phyloP scores from a whole-genome alignment of 2,113 vertebrate species.

The Dolichallabes microphthalmus region DNA sequence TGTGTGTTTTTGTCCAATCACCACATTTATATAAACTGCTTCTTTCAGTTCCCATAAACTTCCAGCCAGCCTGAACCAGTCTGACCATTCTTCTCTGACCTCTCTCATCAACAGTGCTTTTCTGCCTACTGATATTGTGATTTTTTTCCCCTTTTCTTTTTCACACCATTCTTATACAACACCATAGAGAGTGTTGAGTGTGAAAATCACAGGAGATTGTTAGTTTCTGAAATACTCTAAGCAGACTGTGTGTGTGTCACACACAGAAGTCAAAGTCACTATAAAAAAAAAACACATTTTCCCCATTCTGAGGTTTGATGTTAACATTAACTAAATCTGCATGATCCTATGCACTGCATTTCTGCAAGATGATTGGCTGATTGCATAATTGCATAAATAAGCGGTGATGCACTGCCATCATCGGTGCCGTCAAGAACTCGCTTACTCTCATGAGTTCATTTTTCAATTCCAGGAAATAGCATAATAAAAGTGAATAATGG shows the following conservation, averaged over 20 bases:
- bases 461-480: neutral
- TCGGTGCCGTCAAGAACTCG: neutral
- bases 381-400: neutral
- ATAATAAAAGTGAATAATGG: neutral
- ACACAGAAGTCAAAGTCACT: neutral
- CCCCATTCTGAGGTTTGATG: neutral
- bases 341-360: neutral
- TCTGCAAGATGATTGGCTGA: neutral
- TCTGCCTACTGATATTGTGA: neutral
- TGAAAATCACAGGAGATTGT: slow-evolving; percentile 8
- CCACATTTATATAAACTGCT: neutral
- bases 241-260: neutral
- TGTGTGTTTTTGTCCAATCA: neutral
- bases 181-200: neutral
- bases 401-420: neutral
- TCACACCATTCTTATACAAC: neutral
- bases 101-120: neutral
- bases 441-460: neutral
- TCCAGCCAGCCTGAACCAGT: neutral
- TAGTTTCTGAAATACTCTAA: neutral
- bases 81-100: neutral
- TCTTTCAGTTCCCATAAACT: neutral
- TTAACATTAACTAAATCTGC: neutral
- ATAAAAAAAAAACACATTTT: neutral
- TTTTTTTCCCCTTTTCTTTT: neutral